Evolutionary conservation across 2,888 invertebrate species (phyloP).

Genomic region (Cataglyphis albicans): DNA sequence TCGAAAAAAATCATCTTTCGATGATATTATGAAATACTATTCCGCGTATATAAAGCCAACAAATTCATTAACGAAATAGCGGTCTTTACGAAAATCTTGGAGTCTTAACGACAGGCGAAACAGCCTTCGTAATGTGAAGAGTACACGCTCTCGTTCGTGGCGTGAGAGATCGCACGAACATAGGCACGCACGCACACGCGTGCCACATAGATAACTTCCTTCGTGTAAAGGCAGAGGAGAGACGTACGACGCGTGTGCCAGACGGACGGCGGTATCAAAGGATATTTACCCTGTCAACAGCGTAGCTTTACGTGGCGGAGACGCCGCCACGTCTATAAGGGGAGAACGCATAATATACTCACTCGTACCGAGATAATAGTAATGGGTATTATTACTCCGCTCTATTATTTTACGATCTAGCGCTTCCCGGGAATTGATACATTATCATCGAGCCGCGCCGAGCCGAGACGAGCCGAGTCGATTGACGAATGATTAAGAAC

Average conservation of each 20-base stretch:
- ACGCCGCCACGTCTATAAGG: constrained; percentile 75
- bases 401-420: constrained; percentile 81
- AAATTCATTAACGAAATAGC: constrained; percentile 53
- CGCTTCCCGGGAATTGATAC: constrained; percentile 79
- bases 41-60: neutral
- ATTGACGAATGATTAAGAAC: constrained; percentile 42
- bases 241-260: constrained; percentile 79
- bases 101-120: constrained; percentile 41
- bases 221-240: constrained; percentile 66
- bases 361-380: constrained; percentile 77
- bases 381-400: constrained; percentile 79
- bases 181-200: constrained; percentile 48
- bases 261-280: constrained; percentile 83
- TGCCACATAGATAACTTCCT: constrained; percentile 61
- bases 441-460: constrained; percentile 59
- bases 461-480: neutral
- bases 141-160: constrained; percentile 55
- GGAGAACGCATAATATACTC: constrained; percentile 67
- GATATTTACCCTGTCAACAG: constrained; percentile 83
- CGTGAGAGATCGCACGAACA: constrained; percentile 52
- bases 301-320: constrained; percentile 76
- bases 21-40: neutral
- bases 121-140: constrained; percentile 53
- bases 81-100: constrained; percentile 44
- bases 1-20: neutral